Percentiles rank a stretch among this genome's conserved stretches.
phyloP scores from a whole-genome alignment of 2,888 invertebrate species.

The Drosophila gaucha region DNA sequence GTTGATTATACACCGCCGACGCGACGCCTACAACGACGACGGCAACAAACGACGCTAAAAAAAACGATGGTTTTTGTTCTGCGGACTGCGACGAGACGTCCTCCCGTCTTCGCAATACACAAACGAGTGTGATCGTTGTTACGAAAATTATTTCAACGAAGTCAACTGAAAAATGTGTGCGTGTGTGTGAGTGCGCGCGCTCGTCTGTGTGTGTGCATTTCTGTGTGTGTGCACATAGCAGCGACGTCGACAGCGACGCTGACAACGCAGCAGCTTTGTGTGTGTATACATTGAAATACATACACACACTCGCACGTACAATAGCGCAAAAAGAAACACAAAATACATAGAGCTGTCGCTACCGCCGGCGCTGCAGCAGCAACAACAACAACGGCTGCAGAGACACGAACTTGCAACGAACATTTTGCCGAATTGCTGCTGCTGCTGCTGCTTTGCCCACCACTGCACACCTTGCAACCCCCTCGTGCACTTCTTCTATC shows the following conservation, averaged over 20 bases:
- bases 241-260: constrained; percentile 37
- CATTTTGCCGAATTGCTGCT: constrained; percentile 67
- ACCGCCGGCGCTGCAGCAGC: constrained; percentile 39
- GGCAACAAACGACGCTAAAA: constrained; percentile 54
- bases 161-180: constrained; percentile 77
- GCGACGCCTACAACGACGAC: constrained; percentile 58
- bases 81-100: constrained; percentile 71
- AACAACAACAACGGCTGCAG: constrained; percentile 39
- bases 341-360: constrained; percentile 45
- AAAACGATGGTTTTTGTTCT: constrained; percentile 50
- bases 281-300: constrained; percentile 32
- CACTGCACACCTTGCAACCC: constrained; percentile 53
- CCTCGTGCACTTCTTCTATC: constrained; percentile 55
- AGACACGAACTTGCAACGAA: constrained; percentile 63
- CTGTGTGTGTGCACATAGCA: constrained; percentile 41
- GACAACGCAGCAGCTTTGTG: constrained; percentile 68
- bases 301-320: constrained; percentile 13
- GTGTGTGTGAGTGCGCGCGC: constrained; percentile 30
- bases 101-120: constrained; percentile 83
- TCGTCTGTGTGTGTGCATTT: constrained; percentile 22
- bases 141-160: constrained; percentile 81
- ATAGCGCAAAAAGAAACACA: constrained; percentile 60
- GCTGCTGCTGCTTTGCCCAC: constrained; percentile 25
- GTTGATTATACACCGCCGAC: constrained; percentile 58
- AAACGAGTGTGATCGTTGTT: constrained; percentile 84